Base-by-base conservation (phyloP, 2,888 invertebrate genomes). In the Thereva nobilitata region DNA sequence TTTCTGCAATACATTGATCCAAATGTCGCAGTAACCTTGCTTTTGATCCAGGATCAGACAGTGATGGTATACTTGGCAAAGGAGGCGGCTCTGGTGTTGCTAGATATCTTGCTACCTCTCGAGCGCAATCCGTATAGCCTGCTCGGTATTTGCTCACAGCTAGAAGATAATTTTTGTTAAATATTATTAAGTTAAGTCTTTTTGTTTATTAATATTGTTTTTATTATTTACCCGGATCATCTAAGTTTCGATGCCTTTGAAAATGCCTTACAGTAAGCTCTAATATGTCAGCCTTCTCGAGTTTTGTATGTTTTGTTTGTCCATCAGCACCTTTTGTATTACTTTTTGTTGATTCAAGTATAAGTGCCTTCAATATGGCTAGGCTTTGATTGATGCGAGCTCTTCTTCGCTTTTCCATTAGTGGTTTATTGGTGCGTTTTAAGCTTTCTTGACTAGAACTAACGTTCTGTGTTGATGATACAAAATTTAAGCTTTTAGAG, bases 261-360 rank as follows among this genome's bases (percentile, higher is more conserved):
- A 93, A 86, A 79, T 92, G 91, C 67, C 91, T 84, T 57, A 93
- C 92, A 2, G 92, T 91, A 78, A 92, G 84, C 80, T 93, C 93
- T 70, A 93, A 80, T 73, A 93, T 92, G 80, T 93, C 93, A 10
- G 80, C 80, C 78, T 93, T 93, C 80, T 93, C 92, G 78, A 92
- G 83, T 80, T 92, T 93, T 70, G 90, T 89, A 77, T 92, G 91
- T 75, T 89, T 89, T 59, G 88, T 77, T 71, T 88, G 82, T 83
- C 86, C 74, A 82, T 83, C 77, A 2, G 74, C 72, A 8, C 75
- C 76, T 72, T 81, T 81, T 64, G 79, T 75, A 72, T 76, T 80
- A 72, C 77, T 78, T 68, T 87, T 86, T 49, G 88, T 88, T 68
- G 87, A 86, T 80, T 89, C 89, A 70, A 89, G 82, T 72, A 90